Base-by-base conservation (phyloP, 1,140 invertebrate genomes). In the Monomorium pharaonis region DNA sequence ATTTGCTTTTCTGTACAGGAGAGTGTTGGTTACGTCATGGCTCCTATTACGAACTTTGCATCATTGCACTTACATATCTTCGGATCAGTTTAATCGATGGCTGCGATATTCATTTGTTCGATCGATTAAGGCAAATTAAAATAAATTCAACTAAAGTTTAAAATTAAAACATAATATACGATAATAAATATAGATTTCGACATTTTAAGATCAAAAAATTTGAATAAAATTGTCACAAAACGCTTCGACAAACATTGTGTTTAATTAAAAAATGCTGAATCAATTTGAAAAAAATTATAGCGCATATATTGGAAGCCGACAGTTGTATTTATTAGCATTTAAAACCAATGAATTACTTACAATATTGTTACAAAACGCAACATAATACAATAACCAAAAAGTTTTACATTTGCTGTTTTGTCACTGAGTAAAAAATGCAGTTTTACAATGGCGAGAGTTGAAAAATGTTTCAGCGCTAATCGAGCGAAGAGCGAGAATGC, bases 241-340 rank as follows among this genome's bases (percentile, higher is more conserved):
- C 24, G 58, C 10, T 33, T 65, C 44, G 27, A 65, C 44, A 33
- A 27, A 65, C 44, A 33, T 21, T 37, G 18, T 37, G 67, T 1
- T n/a, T 47, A 83, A 74, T 83, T 74, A 74, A 56, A 44, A 81
- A 72, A 72, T 74, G 60, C 72, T 74, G 42, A 74, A 83, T 60
- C 51, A 42, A n/a, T 10, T 7, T 10, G 10, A 44, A 58, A 42
- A 24, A 60, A 83, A 74, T 58, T 30, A 27, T 44, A 16, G 24
- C 16, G 30, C 14, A 10, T 42, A 42, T 44, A 21, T 47, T 54
- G 51, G 10, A 47, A 58, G 14, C 21, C 54, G 54, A 81, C 37
- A 21, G 18, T 70, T 37, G 2, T 21, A 51, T 69, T 30, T 33
- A 27, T 72, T 70, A 56, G 3, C 18, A n/a, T 69, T 69, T 12